A percentile compares a stretch with the other conserved stretches of the same genome.
Conservation (phyloP, 2,888 invertebrate species). For the Frankliniella fusca region DNA sequence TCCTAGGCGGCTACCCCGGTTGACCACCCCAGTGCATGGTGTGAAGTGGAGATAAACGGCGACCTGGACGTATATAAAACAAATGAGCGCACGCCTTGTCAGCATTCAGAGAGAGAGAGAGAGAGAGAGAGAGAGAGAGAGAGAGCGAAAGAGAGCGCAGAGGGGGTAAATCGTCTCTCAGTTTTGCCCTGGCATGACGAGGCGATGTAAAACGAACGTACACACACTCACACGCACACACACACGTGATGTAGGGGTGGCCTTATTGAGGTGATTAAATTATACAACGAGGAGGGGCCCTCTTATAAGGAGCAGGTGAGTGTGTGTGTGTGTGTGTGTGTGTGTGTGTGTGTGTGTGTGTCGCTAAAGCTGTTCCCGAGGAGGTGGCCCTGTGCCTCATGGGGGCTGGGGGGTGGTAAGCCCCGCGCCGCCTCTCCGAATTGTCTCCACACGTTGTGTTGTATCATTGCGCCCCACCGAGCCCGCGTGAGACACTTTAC, state of each 20-base stretch:
- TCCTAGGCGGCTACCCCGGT: no score
- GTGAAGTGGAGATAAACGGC: no score
- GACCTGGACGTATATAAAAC: no score
- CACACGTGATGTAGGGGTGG: neutral
- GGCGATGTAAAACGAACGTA: no score
- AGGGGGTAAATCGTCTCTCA: no score
- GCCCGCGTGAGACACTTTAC: neutral
- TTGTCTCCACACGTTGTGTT: slow-evolving; percentile 10
- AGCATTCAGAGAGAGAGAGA: neutral
- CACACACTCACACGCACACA: no score
- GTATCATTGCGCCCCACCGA: neutral
- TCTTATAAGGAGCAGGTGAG: neutral
- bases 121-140: neutral
- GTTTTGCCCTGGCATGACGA: no score
- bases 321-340: neutral
- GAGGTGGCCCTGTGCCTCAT: neutral
- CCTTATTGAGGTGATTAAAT: slow-evolving; percentile 12
- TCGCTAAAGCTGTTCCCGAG: neutral
- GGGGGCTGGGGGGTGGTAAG: neutral
- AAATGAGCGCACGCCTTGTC: no score
- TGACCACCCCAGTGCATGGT: no score
- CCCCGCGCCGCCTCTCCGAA: neutral
- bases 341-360: neutral
- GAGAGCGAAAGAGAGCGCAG: neutral
- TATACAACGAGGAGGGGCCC: neutral